Percentiles rank a stretch among this genome's conserved stretches.
phyloP scores from a whole-genome alignment of 2,113 vertebrate species.

The Mus musculus region GRCm39 chr2:112716001-112716500 shows the following conservation, averaged over 20 bases:
- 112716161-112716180: slow-evolving; percentile 31
- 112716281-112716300: background rate
- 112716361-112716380: background rate
- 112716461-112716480: too few relatives aligned
- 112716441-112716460: background rate
- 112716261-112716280: slow-evolving; percentile 50
- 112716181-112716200: slow-evolving; percentile 40
- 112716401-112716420: background rate
- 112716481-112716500: background rate
- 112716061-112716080: background rate
- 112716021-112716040: background rate
- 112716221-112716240: slow-evolving; percentile 3
- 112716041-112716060: slow-evolving; percentile 42
- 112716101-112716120: background rate
- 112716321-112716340: background rate
- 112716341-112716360: background rate
- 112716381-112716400: background rate
- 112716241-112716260: background rate
- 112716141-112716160: slow-evolving; percentile 2
- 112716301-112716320: background rate
- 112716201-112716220: slow-evolving; percentile 26
- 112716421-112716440: background rate
- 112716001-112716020: background rate
- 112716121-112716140: background rate
- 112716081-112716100: slow-evolving; percentile 33